Base-by-base conservation (phyloP, 2,113 vertebrate genomes). In the Leucoraja erinaceus region DNA sequence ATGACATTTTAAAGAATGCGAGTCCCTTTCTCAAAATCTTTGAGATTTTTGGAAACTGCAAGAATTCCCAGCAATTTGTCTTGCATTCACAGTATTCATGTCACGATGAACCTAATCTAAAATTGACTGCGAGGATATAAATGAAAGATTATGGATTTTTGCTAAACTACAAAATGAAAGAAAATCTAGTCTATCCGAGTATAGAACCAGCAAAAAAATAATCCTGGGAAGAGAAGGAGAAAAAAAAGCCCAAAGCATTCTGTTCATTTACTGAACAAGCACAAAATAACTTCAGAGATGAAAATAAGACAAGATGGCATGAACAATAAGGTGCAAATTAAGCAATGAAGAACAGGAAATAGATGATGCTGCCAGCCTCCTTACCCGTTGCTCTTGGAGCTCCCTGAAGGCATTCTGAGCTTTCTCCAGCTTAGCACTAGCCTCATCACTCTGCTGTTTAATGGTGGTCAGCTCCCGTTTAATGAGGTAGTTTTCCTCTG, bases 401-500 rank as follows among this genome's bases (percentile, higher is more conserved):
- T 98, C 97, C 95, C 96, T 96, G 97, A 98, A 98, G 98, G 97
- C 97, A 95, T 95, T 96, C 95, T 97, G 96, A 96, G 98, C 99
- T 96, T 97, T 98, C 96, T 99, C 98, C 97, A 99, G 97, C 96
- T 98, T 98, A 97, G 97, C 96, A 94, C 95, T 95, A 97, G 97
- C 96, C 96, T 99, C 98, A 97, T 99, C 98, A 95, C 96, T 97
- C 96, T 99, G 99, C 96, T 99, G 98, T 98, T 97, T 99, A 97
- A 99, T 97, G 93, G 98, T 98, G 97, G 98, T 98, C 97, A 99
- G 96, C 96, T 99, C 99, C 98, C 98, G 98, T 97, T 99, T 99
- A 97, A 99, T 97, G 96, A 99, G 98, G 97, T 99, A 99, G 98
- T 98, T 99, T 97, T 99, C 99, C 97, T 99, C 99, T 93, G 99